phyloP scores from a whole-genome alignment of 2,888 invertebrate genomes.

The Pristionchus exspectatus region DNA sequence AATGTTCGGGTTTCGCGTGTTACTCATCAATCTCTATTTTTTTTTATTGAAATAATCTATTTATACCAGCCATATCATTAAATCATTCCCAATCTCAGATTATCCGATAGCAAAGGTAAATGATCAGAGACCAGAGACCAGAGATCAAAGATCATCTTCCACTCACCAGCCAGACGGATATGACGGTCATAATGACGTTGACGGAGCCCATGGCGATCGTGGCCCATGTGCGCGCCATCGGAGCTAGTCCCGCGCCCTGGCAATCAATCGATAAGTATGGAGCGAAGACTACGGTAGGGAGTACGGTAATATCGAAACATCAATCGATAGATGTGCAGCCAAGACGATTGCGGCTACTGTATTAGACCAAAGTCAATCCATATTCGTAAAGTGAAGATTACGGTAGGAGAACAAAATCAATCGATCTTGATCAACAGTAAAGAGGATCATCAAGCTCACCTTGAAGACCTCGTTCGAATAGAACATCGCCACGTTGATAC shows the following conservation, averaged over 20 bases:
- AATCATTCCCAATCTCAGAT: neutral
- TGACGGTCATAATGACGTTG: constrained; percentile 90
- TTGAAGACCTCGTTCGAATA: constrained; percentile 89
- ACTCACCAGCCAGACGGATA: constrained; percentile 83
- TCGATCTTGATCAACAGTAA: too few relatives aligned
- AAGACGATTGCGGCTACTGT: too few relatives aligned
- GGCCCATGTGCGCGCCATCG: constrained; percentile 86
- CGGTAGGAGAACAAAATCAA: too few relatives aligned
- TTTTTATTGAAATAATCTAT: too few relatives aligned
- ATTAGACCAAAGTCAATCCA: too few relatives aligned
- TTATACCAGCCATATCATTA: neutral
- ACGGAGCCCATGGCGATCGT: constrained; percentile 91
- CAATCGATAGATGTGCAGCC: neutral
- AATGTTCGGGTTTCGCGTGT: neutral
- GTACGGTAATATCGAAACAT: neutral
- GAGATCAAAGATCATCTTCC: too few relatives aligned
- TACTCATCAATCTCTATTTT: neutral
- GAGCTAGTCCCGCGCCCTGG: constrained; percentile 84
- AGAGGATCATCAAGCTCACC: neutral
- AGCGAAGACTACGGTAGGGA: neutral
- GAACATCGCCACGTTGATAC: constrained; percentile 79
- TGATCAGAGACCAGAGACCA: too few relatives aligned
- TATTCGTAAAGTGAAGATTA: too few relatives aligned
- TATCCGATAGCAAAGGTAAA: too few relatives aligned
- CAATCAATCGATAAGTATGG: neutral